phyloP scores from a whole-genome alignment of 2,888 invertebrate species.

The Drosophila colorata region DNA sequence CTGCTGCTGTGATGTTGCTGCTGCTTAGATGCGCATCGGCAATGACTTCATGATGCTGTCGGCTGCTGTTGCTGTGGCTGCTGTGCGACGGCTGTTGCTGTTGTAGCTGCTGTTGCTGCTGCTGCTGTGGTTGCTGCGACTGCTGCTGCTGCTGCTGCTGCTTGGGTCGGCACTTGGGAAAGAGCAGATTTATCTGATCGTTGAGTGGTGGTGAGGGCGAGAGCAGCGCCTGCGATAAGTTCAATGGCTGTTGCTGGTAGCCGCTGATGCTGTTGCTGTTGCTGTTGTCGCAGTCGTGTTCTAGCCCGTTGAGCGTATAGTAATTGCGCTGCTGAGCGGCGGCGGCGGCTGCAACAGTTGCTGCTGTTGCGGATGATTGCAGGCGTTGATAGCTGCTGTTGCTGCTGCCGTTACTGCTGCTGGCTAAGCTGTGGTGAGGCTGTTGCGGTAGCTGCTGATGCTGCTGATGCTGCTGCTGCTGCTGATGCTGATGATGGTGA shows the following conservation, averaged over 20 bases:
- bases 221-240: slow-evolving; percentile 81
- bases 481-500: slow-evolving; percentile 72
- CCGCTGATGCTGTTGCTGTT: slow-evolving; percentile 48
- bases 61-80: slow-evolving; percentile 47
- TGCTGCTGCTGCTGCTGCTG: slow-evolving; percentile 69
- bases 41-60: slow-evolving; percentile 49
- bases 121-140: slow-evolving; percentile 30
- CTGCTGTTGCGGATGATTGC: slow-evolving; percentile 44
- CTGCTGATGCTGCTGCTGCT: slow-evolving; percentile 63
- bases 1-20: slow-evolving; percentile 40
- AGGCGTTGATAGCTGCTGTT: slow-evolving; percentile 36
- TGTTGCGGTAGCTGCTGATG: slow-evolving; percentile 59
- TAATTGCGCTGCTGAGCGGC: slow-evolving; percentile 45
- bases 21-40: slow-evolving; percentile 57
- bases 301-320: slow-evolving; percentile 56
- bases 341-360: slow-evolving; percentile 20
- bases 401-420: slow-evolving; percentile 48
- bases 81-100: slow-evolving; percentile 33
- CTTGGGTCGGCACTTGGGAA: slow-evolving; percentile 94
- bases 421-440: slow-evolving; percentile 33
- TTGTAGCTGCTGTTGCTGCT: slow-evolving; percentile 44
- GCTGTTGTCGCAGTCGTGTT: slow-evolving; percentile 54
- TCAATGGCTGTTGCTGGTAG: slow-evolving; percentile 59
- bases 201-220: slow-evolving; percentile 86
- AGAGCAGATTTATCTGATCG: slow-evolving; percentile 93